Base-by-base conservation (phyloP, 2,797 vertebrate species). In the Lycodopsis pacificus region DNA sequence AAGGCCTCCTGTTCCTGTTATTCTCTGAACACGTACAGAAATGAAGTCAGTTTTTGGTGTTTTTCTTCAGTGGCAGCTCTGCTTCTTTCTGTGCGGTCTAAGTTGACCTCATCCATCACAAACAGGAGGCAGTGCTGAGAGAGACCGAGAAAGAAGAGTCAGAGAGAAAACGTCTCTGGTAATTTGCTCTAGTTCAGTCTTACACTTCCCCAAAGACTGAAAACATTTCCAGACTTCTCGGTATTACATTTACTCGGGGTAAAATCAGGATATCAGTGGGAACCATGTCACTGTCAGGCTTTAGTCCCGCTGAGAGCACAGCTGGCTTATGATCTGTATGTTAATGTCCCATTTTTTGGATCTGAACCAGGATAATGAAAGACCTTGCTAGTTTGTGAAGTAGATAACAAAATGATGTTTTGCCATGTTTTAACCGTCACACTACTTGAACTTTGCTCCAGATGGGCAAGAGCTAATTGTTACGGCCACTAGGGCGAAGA, bases 21-120 rank as follows among this genome's bases (percentile, higher is more conserved):
- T 71, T 73, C 3, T 53, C 14, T 48, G 63, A 83, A 76, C 25
- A 70, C 2, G 7, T 15, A 34, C 30, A 75, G 38, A 64, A 68
- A 78, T 61, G 0, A 61, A 81, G 59, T 69, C 4, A 4, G 0
- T 51, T 87, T 62, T 57, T 65, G 2, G 15, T 58, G 63, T 58
- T 56, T 36, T 65, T 66, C 59, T 76, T 76, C 36, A 67, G 76
- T 25, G 63, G 68, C 56, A 69, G 69, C 63, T 65, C 22, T 6
- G 7, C 3, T 34, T 62, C 75, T 30, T 17, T 71, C 73, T 88
- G 88, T 86, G 84, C 70, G 73, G 72, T 89, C 83, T 15, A 13
- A 56, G 4, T 36, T 77, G 78, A 89, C 64, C 56, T 86, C 83
- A 85, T 81, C 38, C 13, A 40, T 79, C 71, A 58, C 42, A 66